These are phyloP conservation scores for Alligator sinensis DNA, from an alignment of 2,113 vertebrate genomes.

Conservation along the genomic window DNA sequence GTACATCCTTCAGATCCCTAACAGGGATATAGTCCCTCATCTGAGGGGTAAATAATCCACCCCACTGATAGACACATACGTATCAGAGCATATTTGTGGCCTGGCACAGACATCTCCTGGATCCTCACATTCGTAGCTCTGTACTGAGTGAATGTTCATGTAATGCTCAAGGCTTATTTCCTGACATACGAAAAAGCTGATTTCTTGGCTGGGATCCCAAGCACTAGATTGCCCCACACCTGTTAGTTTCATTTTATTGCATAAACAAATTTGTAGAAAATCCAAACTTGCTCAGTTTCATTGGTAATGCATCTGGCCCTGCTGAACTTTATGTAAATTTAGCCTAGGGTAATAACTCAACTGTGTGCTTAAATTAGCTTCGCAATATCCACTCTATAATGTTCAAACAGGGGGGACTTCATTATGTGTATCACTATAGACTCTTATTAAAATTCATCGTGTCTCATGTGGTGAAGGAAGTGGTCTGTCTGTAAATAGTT, in stretches of 20 bases:
- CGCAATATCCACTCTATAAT: neutral
- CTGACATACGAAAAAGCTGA: accelerated
- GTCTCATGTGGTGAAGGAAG: neutral
- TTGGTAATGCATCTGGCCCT: neutral
- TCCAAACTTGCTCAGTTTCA: neutral
- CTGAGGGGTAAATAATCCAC: neutral
- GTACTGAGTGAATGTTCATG: neutral
- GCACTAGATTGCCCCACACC: neutral
- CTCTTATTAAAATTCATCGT: neutral
- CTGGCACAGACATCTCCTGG: neutral
- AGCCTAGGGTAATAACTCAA: neutral
- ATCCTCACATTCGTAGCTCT: neutral
- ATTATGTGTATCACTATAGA: neutral
- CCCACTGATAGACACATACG: neutral
- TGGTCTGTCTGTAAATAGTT: neutral
- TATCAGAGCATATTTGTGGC: neutral
- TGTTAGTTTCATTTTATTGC: conserved; percentile 5
- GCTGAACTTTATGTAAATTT: neutral
- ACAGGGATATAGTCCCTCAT: neutral
- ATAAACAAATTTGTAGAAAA: neutral
- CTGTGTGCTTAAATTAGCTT: neutral
- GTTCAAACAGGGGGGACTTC: neutral
- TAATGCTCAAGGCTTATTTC: neutral
- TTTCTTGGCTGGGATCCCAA: neutral
- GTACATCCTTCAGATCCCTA: neutral